Base-by-base conservation (phyloP, 2,888 invertebrate genomes). In the Steinernema carpocapsae region DNA sequence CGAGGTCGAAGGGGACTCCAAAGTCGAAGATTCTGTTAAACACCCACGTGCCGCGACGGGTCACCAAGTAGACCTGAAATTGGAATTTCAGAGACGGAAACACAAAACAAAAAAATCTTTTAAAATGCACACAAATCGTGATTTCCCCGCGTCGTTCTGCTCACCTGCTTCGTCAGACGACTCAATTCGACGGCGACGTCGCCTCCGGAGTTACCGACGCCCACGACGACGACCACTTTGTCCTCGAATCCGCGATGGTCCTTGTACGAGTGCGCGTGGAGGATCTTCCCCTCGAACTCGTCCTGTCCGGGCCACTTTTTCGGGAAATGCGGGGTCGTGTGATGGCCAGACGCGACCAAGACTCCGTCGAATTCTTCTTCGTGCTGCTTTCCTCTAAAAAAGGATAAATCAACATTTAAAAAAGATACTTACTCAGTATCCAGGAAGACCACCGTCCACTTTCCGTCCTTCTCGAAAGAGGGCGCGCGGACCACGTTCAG, bases 41-140 rank as follows among this genome's bases (percentile, higher is more conserved):
- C 14, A 90, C 85, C 90, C 90, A 89, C 10, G 88, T 88, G 7
- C 89, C 89, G 32, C 88, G 80, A 0, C 89, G 84, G 0, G 89
- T 89, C 29, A 88, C 88, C 37, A 89, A 75, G 76, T 88, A 89
- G 1, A 89, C 89, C 88, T 88, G 75, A 46, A 73, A 43, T 48
- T 37, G 4, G 37, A 37, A 6, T 6, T 6, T 37, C 10, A 37
- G 3, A 10, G 10, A 37, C 37, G 37, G 10, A 6, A 6, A 10
- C 3, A 37, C 4, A 37, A 10, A 37, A 37, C 4, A 6, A 37
- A 10, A 10, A 6, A 10, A 3, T 37, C 4, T 10, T 37, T 37
- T 3, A 37, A 37, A 37, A 37, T n/a, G n/a, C n/a, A n/a, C n/a
- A n/a, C n/a, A n/a, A n/a, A n/a, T n/a, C n/a, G n/a, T n/a, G n/a